Base-by-base conservation (phyloP, 2,888 invertebrate genomes). In the Dicranocentrus wangi region DNA sequence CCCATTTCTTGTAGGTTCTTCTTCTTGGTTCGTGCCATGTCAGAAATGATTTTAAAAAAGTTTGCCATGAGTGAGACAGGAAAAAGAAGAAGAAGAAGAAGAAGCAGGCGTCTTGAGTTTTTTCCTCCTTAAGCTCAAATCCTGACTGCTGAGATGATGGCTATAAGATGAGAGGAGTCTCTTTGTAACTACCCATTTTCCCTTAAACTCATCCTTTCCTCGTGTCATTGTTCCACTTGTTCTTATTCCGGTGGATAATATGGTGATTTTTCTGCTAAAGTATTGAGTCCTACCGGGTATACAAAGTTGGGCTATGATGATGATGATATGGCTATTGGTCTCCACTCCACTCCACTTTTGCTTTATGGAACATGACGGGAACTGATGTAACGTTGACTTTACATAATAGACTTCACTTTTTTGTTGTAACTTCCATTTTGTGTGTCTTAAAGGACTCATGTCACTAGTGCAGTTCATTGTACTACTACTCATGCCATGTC, bases 311-410 rank as follows among this genome's bases (percentile, higher is more conserved):
- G n/a, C 10, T 25, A 27, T 25, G 28, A 68, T 70, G 72, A 72
- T 72, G 72, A 39, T 28, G 51, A 61, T 72, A 61, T 72, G 61
- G 72, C 60, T 72, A 72, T 72, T 72, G 61, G 60, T 61, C 61
- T 61, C n/a, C n/a, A 28, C 43, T 47, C 28, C 47, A 60, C 43
- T 39, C 39, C 39, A 27, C 61, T 27, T 32, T 51, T 63, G 53
- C 73, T 73, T 73, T 73, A 73, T 73, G 73, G 73, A 13, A 65
- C 65, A 73, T 73, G 73, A 73, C 73, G 73, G 63, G 73, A 73
- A 47, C 28, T 55, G 73, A 73, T 65, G 65, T 51, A 28, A 47
- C 61, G 43, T 72, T 71, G 53, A 71, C 60, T 60, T n/a, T 42
- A 69, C 55, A 55, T 69, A 60, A 60, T 60, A 43, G 58, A 58